Conservation (phyloP, 2,888 invertebrate species). For the Hermaeophaga mercurialis region DNA sequence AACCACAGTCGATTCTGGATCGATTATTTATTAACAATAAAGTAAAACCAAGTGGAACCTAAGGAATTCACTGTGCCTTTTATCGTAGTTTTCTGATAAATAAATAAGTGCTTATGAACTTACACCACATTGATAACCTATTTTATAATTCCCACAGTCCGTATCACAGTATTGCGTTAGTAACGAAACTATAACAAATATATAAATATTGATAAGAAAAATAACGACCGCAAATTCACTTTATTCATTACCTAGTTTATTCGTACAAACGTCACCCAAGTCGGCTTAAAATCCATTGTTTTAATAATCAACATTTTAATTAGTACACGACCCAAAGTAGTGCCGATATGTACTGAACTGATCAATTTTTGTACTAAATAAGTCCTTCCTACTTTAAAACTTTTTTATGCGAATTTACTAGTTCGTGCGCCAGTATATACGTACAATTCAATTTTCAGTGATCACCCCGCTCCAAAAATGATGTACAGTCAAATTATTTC, state of each 20-base stretch:
- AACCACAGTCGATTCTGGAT: too few relatives aligned
- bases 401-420: too few relatives aligned
- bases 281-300: neutral
- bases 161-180: neutral
- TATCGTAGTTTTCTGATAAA: neutral
- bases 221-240: neutral
- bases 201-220: conserved; percentile 2
- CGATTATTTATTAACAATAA: too few relatives aligned
- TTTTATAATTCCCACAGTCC: neutral
- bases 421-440: neutral
- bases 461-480: too few relatives aligned
- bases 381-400: neutral
- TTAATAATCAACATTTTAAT: neutral
- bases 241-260: neutral
- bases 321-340: neutral
- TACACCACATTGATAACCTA: conserved; percentile 3
- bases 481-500: too few relatives aligned
- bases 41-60: too few relatives aligned
- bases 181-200: neutral
- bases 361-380: neutral
- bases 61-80: neutral
- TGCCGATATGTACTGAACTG: neutral
- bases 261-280: neutral
- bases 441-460: too few relatives aligned
- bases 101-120: neutral